Evolutionary conservation across 2,888 invertebrate species (phyloP), one percentile per base, ranked within the genome.

Genomic region (Mechanitis mazaeus): DNA sequence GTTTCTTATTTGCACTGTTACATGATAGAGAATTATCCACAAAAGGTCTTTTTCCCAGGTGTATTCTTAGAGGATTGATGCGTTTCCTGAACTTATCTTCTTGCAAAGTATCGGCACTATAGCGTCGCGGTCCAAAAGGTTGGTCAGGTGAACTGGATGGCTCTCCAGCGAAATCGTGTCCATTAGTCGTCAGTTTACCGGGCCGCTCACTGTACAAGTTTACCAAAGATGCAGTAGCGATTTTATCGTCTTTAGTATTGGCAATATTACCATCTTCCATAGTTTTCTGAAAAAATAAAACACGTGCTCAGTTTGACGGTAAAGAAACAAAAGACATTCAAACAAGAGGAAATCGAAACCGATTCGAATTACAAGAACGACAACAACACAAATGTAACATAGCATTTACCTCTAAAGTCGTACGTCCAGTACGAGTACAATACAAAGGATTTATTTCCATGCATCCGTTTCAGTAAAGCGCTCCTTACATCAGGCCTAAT

Each of bases 261-360:
- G 76, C 75, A 77, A 78, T 75, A 83, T 88, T 90, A 88, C 90
- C 87, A 90, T 90, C 90, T 85, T 91, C 91, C 91, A 91, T 91
- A 90, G 84, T 89, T 90, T 90, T 87, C 90, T 90, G 87, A 62
- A 89, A 89, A 82, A 80, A 77, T 70, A 74, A 72, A 77, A 82
- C 87, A 86, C 81, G 85, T 88, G 85, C 78, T 83, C 79, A 69
- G 66, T 72, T 77, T 78, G 78, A 82, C 75, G 80, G 75, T 69
- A 77, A 71, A 78, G 84, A 90, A 89, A 88, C 87, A 89, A 88
- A 88, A 89, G 89, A 88, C 86, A 78, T 83, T 83, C 85, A 83
- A 81, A 77, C 80, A 80, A 79, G 81, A 85, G 80, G 84, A 86
- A 84, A 84, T 84, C 77, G 78, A 80, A 84, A 82, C 73, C 65